Percentiles rank a stretch among this genome's conserved stretches.
These are phyloP conservation scores for Tenrec ecaudatus DNA, from an alignment of 2,113 vertebrate species.

Conservation along the genomic window DNA sequence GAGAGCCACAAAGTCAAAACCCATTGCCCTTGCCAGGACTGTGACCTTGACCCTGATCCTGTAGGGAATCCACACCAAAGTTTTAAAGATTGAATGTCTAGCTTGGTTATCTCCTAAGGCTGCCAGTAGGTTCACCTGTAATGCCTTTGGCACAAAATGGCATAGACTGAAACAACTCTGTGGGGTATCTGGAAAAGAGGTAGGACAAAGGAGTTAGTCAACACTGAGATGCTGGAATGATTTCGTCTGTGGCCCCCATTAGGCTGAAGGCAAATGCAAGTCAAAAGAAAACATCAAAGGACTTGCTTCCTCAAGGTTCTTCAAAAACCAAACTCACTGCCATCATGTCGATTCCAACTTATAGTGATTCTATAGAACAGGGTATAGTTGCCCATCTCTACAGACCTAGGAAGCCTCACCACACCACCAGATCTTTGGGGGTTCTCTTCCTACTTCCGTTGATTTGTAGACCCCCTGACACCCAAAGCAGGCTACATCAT, in stretches of 20 bases:
- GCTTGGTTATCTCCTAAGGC: neutral
- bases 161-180: neutral
- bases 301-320: slow-evolving; percentile 28
- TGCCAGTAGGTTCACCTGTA: neutral
- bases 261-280: slow-evolving; percentile 48
- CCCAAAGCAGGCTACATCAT: neutral
- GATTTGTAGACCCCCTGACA: too few species aligned
- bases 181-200: neutral
- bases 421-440: too few species aligned
- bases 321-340: too few species aligned
- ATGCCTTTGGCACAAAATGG: slow-evolving; percentile 16
- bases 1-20: neutral
- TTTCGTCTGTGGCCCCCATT: slow-evolving; percentile 50
- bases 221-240: slow-evolving; percentile 31
- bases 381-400: too few species aligned
- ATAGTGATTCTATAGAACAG: too few species aligned
- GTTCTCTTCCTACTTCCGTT: too few species aligned
- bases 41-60: slow-evolving; percentile 37
- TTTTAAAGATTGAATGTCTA: slow-evolving; percentile 41
- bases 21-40: slow-evolving; percentile 6
- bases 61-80: neutral
- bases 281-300: slow-evolving; percentile 46
- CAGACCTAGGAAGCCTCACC: too few species aligned
- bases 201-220: neutral
- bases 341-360: too few species aligned